Evolutionary conservation across 2,797 vertebrate genomes (phyloP).

Genomic region (Gymnothorax javanicus): DNA sequence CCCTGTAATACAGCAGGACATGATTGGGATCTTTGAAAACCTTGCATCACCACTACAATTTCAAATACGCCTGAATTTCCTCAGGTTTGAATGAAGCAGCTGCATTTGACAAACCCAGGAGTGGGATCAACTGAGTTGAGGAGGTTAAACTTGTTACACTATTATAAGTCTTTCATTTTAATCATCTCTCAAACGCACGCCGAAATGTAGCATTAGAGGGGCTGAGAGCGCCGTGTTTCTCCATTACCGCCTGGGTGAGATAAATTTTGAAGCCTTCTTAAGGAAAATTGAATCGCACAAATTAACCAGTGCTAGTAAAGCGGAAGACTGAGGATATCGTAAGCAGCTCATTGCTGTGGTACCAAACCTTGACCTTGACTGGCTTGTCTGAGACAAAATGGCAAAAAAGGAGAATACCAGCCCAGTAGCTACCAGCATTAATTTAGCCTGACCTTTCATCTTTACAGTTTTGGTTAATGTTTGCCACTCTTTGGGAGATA

Average conservation of each 20-base stretch:
- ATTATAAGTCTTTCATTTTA: not conserved
- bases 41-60: too few species aligned
- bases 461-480: not conserved
- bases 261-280: not conserved
- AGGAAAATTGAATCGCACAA: not conserved
- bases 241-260: too few species aligned
- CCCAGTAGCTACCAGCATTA: not conserved
- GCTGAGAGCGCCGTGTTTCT: not conserved
- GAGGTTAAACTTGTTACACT: too few species aligned
- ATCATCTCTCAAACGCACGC: not conserved
- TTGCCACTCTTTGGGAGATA: not conserved
- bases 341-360: not conserved
- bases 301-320: not conserved
- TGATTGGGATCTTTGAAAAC: too few species aligned
- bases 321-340: not conserved
- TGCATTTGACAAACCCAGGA: too few species aligned
- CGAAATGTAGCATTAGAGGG: not conserved
- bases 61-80: too few species aligned
- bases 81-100: too few species aligned
- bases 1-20: too few species aligned
- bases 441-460: not conserved
- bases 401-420: not conserved
- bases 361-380: not conserved
- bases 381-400: not conserved
- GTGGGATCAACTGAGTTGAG: too few species aligned